Base-by-base conservation (phyloP, 2,888 invertebrate species). In the Bruchidius siliquastri region DNA sequence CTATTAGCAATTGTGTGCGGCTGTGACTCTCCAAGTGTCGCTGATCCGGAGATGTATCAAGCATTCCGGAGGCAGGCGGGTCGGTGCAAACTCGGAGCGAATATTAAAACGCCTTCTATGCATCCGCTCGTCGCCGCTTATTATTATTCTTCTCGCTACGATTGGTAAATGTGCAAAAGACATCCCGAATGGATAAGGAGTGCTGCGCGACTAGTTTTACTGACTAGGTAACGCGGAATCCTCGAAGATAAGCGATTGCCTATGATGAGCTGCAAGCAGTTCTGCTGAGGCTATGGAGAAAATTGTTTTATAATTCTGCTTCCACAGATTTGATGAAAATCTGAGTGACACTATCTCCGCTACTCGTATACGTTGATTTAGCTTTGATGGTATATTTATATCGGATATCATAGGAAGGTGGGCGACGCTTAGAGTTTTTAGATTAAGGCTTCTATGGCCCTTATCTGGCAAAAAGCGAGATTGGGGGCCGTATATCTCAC, bases 161-260 rank as follows among this genome's bases (percentile, higher is more conserved):
- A 82, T 83, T 83, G 83, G 84, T 82, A 84, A 84, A 85, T 84
- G 83, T 84, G 84, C 83, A 84, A 84, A 83, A 84, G 83, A 84
- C 83, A 83, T 82, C 78, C 81, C 81, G 83, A 82, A 83, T 83
- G 84, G 83, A 84, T 83, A 84, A 83, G 82, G 82, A 83, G 82
- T 13, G 49, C 49, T 49, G 6, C 49, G 49, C 8, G 49, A 49
- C 49, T 13, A 49, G 49, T 49, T 49, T 49, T 49, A 49, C 49
- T 49, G 49, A 49, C 49, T 49, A 49, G 49, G 13, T 49, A 13
- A 13, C 49, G 77, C 78, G 76, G 79, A 76, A 79, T 74, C 79
- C 79, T 76, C 77, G 76, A 79, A 77, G 79, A 79, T 80, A 49
- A 49, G 49, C 10, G 49, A 49, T 78, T 79, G 72, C 75, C 18